Percentiles rank a stretch among this genome's conserved stretches.
Evolutionary conservation across 1,140 invertebrate species (phyloP).

Genomic region (Gryon sp.): DNA sequence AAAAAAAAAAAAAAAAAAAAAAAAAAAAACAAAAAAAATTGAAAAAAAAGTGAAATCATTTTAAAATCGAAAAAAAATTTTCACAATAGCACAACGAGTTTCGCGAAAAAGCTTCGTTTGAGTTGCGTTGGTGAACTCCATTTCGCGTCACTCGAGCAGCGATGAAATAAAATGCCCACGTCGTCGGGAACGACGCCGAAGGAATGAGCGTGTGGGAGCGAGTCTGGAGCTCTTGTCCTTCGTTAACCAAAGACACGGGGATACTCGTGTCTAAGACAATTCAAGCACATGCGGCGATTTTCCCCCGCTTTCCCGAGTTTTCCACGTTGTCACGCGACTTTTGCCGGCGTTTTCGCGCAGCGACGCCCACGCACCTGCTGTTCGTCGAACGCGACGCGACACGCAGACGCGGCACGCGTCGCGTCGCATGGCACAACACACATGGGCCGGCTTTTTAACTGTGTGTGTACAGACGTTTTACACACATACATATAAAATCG

Average conservation of each 20-base stretch:
- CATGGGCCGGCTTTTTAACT: neutral
- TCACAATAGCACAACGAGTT: no score
- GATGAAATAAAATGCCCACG: neutral
- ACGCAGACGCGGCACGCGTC: conserved; percentile 50
- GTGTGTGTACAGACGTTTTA: neutral
- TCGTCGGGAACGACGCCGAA: conserved; percentile 1
- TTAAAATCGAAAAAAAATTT: no score
- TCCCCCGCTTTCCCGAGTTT: conserved; percentile 52
- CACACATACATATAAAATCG: no score
- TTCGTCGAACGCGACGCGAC: conserved; percentile 13
- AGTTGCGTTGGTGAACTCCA: no score
- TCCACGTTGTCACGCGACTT: conserved; percentile 60
- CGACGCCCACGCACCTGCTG: conserved; percentile 60
- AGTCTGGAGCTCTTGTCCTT: neutral
- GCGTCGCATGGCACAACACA: conserved; percentile 17
- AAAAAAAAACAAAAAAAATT: no score
- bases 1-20: no score
- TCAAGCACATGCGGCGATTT: conserved; percentile 23
- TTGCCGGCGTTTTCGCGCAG: conserved; percentile 56
- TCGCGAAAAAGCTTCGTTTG: no score
- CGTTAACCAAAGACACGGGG: conserved; percentile 26
- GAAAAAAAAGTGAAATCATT: no score
- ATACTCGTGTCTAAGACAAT: conserved; percentile 28
- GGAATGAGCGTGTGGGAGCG: no score
- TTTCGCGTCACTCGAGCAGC: neutral